Percentiles rank a stretch among this genome's conserved stretches.
phyloP scores from a whole-genome alignment of 1,140 invertebrate species.

The Muscidifurax raptorellus region DNA sequence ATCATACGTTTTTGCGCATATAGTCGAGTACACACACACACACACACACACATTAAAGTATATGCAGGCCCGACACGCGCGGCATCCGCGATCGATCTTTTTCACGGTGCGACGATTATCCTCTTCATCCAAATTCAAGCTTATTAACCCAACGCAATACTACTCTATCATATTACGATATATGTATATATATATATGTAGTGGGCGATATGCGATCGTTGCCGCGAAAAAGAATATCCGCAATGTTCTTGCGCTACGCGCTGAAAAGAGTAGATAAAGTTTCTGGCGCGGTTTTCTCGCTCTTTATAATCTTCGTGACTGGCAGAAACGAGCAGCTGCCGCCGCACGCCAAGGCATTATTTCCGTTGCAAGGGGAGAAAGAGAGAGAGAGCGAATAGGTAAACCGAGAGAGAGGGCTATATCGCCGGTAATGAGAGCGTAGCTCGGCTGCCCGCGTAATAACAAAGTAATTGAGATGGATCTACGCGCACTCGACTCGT shows the following conservation, averaged over 20 bases:
- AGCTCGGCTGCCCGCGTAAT: conserved; percentile 52
- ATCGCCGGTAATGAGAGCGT: neutral
- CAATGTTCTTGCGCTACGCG: neutral
- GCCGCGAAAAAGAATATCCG: neutral
- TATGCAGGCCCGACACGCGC: too few relatives aligned
- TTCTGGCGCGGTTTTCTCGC: neutral
- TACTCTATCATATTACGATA: too few relatives aligned
- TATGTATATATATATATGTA: too few relatives aligned
- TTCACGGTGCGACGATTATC: too few relatives aligned
- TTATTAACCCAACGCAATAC: too few relatives aligned
- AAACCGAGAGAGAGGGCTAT: neutral
- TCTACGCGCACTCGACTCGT: conserved; percentile 46
- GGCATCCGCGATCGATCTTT: too few relatives aligned
- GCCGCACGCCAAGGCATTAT: conserved; percentile 1
- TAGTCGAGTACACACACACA: too few relatives aligned
- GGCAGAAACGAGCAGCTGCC: neutral
- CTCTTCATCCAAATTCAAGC: too few relatives aligned
- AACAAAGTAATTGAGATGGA: conserved; percentile 61
- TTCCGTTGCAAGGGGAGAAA: neutral
- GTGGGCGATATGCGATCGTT: too few relatives aligned
- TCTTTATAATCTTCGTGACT: neutral
- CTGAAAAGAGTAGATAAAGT: neutral
- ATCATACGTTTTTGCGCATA: too few relatives aligned
- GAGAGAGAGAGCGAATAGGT: neutral
- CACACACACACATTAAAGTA: too few relatives aligned